Evolutionary conservation across 2,113 vertebrate species (phyloP).

Genomic region (Smithornis capensis): DNA sequence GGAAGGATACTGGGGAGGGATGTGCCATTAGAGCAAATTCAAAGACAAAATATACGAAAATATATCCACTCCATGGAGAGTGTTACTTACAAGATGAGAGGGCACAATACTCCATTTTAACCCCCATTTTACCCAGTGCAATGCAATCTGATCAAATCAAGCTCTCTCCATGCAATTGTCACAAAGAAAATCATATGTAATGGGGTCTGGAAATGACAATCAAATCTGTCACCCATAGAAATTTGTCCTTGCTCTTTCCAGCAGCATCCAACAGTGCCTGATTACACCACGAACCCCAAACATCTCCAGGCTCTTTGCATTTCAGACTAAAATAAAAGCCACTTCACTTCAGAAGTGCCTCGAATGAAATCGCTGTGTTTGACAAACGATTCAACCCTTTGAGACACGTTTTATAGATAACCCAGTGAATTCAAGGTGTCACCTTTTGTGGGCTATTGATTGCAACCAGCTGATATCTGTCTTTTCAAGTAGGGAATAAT

Average conservation of each 20-base stretch:
- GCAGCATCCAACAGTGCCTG: not conserved
- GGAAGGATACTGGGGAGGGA: not conserved
- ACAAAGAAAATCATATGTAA: slow-evolving; percentile 20
- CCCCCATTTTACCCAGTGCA: not conserved
- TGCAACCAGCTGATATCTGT: slow-evolving; percentile 74
- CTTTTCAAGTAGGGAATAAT: slow-evolving; percentile 72
- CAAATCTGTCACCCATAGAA: not conserved
- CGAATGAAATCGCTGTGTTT: not conserved
- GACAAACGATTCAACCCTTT: not conserved
- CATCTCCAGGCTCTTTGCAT: not conserved
- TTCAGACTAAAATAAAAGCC: slow-evolving; percentile 18
- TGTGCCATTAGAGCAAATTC: not conserved
- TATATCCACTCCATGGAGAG: not conserved
- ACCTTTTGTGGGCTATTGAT: slow-evolving; percentile 72
- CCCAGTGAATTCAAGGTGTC: slow-evolving; percentile 67
- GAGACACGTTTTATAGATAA: slow-evolving; percentile 69
- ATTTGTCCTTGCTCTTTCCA: not conserved
- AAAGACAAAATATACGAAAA: slow-evolving; percentile 36
- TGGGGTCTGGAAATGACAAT: slow-evolving; percentile 14
- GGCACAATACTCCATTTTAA: not conserved
- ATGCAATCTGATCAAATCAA: not conserved
- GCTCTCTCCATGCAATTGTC: not conserved
- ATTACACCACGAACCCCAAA: slow-evolving; percentile 23
- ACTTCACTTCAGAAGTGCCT: slow-evolving; percentile 6
- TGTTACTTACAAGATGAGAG: not conserved